Base-by-base conservation (phyloP, 2,113 vertebrate genomes). In the Nettapus auritus region DNA sequence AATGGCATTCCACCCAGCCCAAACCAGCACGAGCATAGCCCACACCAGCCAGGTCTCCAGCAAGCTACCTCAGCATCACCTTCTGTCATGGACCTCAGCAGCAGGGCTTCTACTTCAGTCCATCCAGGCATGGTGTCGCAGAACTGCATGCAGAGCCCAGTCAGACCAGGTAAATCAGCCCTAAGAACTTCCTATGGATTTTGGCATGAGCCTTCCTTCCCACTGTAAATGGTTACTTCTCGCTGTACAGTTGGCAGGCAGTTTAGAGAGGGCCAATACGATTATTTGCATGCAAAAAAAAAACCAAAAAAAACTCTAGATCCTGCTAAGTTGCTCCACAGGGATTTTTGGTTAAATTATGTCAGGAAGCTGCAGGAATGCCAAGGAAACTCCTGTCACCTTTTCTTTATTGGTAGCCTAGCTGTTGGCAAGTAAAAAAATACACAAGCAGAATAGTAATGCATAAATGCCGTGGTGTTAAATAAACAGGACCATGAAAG, bases 1-100 rank as follows among this genome's bases (percentile, higher is more conserved):
- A 99, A 99, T 87, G 99, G 99, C 97, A 99, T 99, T 92, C 99
- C 99, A 13, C 99, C 99, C 80, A 99, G 98, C 97, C 98, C 98
- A 3, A 97, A 98, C 17, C 98, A 98, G 94, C 98, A 98, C 0
- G 98, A 99, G 85, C 98, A 98, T 95, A 98, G 95, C 90, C 98
- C 93, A 7, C 98, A 98, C 94, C 98, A 98, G 70, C 97, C 98
- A 8, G 96, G 96, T n/a, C 98, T 95, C 77, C 98, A 96, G 96
- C 98, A 98, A 10, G 90, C 98, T 81, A 97, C 98, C 10, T 98
- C 99, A 31, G 95, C 98, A 0, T 98, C 98, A 82, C 98, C 99
- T 74, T 98, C 98, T 0, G 99, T 99, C 98, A 98, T 99, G 95
- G 99, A 99, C 98, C 99, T 99, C 95, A 99, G 99, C 98, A 99